Evolutionary conservation across 2,888 invertebrate species (phyloP), one percentile per base, ranked within the genome.

Genomic region (Pseudococcus longispinus): DNA sequence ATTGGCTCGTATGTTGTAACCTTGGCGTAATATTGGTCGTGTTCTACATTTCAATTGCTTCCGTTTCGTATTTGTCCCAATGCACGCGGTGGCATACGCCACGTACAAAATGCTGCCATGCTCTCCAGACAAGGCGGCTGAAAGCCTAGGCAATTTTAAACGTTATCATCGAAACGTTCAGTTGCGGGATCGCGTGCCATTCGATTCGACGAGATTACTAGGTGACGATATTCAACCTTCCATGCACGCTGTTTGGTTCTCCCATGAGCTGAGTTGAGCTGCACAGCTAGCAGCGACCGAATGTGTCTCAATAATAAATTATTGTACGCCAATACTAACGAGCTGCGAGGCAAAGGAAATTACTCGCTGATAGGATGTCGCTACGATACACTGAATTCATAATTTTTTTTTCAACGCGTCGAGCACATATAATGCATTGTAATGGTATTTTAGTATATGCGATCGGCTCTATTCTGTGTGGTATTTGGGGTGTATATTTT

Each of bases 21-120:
- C 65, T 65, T 65, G 23, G 65, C 26, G 26, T 65, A 23, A 15
- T 65, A 65, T 65, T 65, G 23, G 65, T 65, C 65, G 65, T 65
- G 65, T 65, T 65, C 65, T 65, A 65, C 65, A 65, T 65, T 65
- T 65, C 65, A 65, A 65, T 65, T 65, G 26, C 26, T 65, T 65
- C 65, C 65, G 65, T 65, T 65, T 65, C 65, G 65, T 65, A 65
- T 65, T 65, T 65, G 65, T 65, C 65, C 26, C 51, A n/a, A 51
- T 51, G 18, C 15, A 60, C 26, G 65, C 65, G 65, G 65, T 65
- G 15, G 65, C 26, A 26, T 65, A 20, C 11, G 55, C 44, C 13
- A 11, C 44, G 2, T n/a, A 51, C 51, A 51, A 51, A 51, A 46
- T 5, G n/a, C 65, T 13, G 65, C 51, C 51, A 51, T 37, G 37